Percentiles rank a stretch among this genome's conserved stretches.
Evolutionary conservation across 1,140 invertebrate genomes (phyloP).

Genomic region (Heterodera carotae): DNA sequence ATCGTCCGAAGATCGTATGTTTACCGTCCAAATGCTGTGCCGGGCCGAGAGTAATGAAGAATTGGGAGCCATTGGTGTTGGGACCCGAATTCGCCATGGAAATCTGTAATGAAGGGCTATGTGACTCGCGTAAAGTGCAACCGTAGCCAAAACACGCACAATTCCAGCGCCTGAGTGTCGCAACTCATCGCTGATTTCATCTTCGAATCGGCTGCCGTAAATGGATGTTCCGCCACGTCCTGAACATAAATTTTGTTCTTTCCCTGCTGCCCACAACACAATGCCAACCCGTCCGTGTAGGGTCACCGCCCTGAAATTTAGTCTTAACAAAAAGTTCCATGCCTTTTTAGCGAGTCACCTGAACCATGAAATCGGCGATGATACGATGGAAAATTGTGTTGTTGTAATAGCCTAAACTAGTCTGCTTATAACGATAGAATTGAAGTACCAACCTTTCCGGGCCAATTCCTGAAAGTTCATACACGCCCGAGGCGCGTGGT

Average conservation of each 20-base stretch:
- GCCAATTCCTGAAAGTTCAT: constrained; percentile 22
- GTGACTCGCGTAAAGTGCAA: not conserved
- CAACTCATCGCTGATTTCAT: constrained; percentile 90
- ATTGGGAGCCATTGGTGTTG: constrained; percentile 94
- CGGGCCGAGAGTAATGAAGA: constrained; percentile 93
- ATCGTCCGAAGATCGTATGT: constrained; percentile 87
- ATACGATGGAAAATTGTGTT: constrained; percentile 93
- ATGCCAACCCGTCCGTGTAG: constrained; percentile 75
- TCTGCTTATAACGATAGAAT: constrained; percentile 25
- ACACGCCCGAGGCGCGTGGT: constrained; percentile 37
- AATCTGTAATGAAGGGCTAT: constrained; percentile 66
- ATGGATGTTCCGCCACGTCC: constrained; percentile 91
- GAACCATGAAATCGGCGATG: constrained; percentile 95
- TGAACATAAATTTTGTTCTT: constrained; percentile 43
- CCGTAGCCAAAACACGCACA: not conserved
- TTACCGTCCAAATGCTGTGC: constrained; percentile 97
- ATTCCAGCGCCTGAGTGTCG: constrained; percentile 88
- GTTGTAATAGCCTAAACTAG: constrained; percentile 89
- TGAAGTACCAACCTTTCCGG: not conserved
- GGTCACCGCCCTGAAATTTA: constrained; percentile 84
- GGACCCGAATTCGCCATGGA: constrained; percentile 95
- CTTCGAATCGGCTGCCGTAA: constrained; percentile 87
- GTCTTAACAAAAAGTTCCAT: constrained; percentile 61
- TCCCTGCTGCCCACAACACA: constrained; percentile 68
- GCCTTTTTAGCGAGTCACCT: constrained; percentile 7